A percentile compares a stretch with the other conserved stretches of the same genome.
These are phyloP conservation scores for Sapayoa aenigma DNA, from an alignment of 2,113 vertebrate species.

Conservation along the genomic window DNA sequence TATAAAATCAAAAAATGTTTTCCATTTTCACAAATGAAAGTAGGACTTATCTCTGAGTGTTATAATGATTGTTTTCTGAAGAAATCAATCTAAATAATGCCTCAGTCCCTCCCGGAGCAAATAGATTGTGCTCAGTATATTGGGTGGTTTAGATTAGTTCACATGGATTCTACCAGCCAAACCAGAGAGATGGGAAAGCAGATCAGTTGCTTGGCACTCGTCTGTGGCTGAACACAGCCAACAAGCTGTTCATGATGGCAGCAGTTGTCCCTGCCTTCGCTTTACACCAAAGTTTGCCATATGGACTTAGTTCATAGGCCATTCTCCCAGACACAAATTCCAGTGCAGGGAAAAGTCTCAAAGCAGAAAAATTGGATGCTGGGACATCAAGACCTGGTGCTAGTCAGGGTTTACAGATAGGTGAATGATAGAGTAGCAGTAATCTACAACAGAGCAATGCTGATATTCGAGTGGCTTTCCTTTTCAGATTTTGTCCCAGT, in stretches of 20 bases:
- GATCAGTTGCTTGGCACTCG: constrained; percentile 2
- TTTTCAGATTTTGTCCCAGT: not conserved
- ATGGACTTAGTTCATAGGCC: not conserved
- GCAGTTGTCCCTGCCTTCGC: constrained; percentile 6
- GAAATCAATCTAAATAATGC: not conserved
- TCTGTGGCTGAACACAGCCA: not conserved
- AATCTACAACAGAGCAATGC: not conserved
- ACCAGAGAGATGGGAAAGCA: not conserved
- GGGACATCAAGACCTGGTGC: not conserved
- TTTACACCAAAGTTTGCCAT: not conserved
- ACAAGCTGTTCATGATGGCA: not conserved
- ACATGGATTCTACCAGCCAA: not conserved
- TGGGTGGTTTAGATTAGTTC: constrained; percentile 16
- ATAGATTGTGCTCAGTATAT: not conserved
- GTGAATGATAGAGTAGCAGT: not conserved
- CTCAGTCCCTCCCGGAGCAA: not conserved
- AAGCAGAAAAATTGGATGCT: not conserved
- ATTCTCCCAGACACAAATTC: constrained; percentile 1
- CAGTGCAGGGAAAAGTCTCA: not conserved
- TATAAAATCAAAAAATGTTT: not conserved
- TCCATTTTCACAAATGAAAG: not conserved
- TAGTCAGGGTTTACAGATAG: not conserved
- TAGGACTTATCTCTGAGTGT: not conserved
- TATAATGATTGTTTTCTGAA: not conserved
- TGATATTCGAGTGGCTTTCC: not conserved